phyloP scores from a whole-genome alignment of 1,140 invertebrate genomes.

The Drosophila pruinosa region DNA sequence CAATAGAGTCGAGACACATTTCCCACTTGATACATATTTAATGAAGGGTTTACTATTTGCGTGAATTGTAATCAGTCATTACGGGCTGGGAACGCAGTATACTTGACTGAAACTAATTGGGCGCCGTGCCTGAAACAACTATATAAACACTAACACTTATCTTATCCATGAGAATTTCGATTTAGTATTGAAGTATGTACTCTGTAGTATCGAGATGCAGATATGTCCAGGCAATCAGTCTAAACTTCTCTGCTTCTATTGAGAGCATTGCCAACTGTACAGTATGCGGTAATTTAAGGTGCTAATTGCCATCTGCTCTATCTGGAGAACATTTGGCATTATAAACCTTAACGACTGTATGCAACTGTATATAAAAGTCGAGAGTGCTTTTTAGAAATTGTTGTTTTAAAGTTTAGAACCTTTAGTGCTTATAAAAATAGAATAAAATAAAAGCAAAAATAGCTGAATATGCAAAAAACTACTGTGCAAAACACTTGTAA shows the following conservation, averaged over 20 bases:
- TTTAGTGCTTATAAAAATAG: too few relatives aligned
- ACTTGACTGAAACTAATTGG: not conserved
- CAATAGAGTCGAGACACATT: slow-evolving; percentile 5
- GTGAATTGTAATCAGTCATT: not conserved
- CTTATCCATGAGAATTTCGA: slow-evolving; percentile 31
- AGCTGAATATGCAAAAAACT: too few relatives aligned
- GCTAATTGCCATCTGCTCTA: too few relatives aligned
- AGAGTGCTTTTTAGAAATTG: too few relatives aligned
- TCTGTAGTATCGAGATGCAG: slow-evolving; percentile 7
- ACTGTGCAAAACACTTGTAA: too few relatives aligned
- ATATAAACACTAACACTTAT: slow-evolving; percentile 20
- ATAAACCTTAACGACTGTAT: too few relatives aligned
- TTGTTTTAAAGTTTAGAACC: too few relatives aligned
- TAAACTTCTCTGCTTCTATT: not conserved
- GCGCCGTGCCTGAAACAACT: not conserved
- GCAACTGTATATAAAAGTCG: too few relatives aligned
- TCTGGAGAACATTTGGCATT: too few relatives aligned
- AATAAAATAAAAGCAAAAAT: too few relatives aligned
- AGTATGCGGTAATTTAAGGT: not conserved
- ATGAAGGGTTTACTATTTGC: slow-evolving; percentile 1
- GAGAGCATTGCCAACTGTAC: slow-evolving; percentile 48
- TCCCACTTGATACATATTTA: slow-evolving; percentile 10
- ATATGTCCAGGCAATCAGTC: slow-evolving; percentile 6
- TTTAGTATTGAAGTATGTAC: slow-evolving; percentile 11
- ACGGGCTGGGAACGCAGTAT: not conserved